A percentile compares a stretch with the other conserved stretches of the same genome.
Conservation (phyloP, 2,113 vertebrate genomes). For the Pitta sordida region DNA sequence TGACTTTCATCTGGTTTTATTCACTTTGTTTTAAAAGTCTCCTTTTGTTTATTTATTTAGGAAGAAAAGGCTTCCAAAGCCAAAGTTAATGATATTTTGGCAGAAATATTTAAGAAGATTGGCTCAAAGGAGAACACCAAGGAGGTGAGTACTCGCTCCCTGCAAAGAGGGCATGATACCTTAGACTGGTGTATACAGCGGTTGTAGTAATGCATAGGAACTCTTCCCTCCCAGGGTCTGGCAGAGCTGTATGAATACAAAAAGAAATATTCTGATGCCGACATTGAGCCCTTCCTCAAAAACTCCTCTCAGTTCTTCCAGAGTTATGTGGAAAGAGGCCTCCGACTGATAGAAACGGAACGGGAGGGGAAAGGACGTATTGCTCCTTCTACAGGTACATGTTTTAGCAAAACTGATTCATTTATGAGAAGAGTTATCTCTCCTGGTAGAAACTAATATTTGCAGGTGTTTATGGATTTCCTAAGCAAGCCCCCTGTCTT, state of each 20-base stretch:
- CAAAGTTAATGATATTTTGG: slow-evolving; percentile 94
- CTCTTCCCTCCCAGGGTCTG: slow-evolving; percentile 78
- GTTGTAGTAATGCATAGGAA: background rate
- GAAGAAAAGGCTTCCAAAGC: slow-evolving; percentile 94
- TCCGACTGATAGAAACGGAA: slow-evolving; percentile 94
- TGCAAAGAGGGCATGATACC: background rate
- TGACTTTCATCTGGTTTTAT: background rate
- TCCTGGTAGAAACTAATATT: background rate
- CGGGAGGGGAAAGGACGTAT: slow-evolving; percentile 89
- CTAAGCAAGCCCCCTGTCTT: background rate
- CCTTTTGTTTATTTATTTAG: slow-evolving; percentile 66
- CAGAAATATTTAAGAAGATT: slow-evolving; percentile 99
- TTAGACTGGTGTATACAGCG: background rate
- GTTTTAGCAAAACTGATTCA: background rate
- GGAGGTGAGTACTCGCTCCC: slow-evolving; percentile 76
- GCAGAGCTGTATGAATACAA: slow-evolving; percentile 97
- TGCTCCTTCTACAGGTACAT: slow-evolving; percentile 81
- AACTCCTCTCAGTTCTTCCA: slow-evolving; percentile 98
- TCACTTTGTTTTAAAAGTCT: background rate
- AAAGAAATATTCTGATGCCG: slow-evolving; percentile 94
- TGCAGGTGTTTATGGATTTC: background rate
- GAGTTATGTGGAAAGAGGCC: slow-evolving; percentile 96
- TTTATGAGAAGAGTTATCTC: background rate
- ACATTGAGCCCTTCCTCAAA: slow-evolving; percentile 94
- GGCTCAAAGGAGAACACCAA: slow-evolving; percentile 99